phyloP scores from a whole-genome alignment of 1,140 invertebrate genomes.

The Coelopa frigida region DNA sequence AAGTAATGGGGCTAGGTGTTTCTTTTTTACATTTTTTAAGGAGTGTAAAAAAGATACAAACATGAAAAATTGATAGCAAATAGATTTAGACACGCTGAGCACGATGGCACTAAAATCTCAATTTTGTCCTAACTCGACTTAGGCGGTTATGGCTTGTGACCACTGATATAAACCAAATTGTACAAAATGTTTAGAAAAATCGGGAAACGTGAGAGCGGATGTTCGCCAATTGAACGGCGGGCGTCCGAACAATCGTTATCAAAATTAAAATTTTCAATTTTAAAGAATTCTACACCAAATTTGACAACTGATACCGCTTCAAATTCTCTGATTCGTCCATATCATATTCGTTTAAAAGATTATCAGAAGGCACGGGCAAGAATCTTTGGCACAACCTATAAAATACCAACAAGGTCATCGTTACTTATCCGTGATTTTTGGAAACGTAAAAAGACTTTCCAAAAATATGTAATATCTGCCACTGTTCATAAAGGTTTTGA shows the following conservation, averaged over 20 bases:
- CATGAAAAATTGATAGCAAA: too few species aligned
- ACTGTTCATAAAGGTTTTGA: background rate
- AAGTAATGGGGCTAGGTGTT: too few species aligned
- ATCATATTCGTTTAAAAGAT: slow-evolving; percentile 3
- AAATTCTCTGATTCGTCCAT: slow-evolving; percentile 10
- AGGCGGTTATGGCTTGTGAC: too few species aligned
- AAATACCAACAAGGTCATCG: background rate
- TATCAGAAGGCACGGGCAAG: slow-evolving; percentile 1
- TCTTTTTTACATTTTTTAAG: too few species aligned
- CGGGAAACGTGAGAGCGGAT: background rate
- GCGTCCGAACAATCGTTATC: background rate
- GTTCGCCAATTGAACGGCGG: background rate
- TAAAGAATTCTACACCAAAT: background rate
- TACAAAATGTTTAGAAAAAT: background rate
- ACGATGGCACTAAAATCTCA: too few species aligned
- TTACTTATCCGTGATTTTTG: slow-evolving; percentile 3
- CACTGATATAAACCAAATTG: slow-evolving; percentile 9
- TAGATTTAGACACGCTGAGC: too few species aligned
- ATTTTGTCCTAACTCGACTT: too few species aligned
- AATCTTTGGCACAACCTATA: background rate
- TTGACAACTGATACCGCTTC: background rate
- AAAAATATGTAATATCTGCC: background rate
- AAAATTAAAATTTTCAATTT: too few species aligned
- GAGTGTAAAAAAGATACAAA: too few species aligned
- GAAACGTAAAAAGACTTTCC: slow-evolving; percentile 1